Conservation (phyloP, 1,140 invertebrate species). For the Lasioglossum baleicum region DNA sequence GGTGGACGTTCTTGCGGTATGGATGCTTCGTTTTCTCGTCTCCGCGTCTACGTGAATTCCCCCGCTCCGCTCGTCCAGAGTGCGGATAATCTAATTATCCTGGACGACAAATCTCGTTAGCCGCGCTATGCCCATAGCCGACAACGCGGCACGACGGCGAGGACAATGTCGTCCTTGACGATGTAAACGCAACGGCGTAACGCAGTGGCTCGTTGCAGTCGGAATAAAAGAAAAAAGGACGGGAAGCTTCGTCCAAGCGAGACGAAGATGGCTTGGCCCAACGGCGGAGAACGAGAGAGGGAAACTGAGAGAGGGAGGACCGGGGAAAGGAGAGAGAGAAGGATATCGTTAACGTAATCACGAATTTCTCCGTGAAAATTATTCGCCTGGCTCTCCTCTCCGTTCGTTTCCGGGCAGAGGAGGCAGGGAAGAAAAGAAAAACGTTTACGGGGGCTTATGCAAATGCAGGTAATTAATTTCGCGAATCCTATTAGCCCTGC, state of each 20-base stretch:
- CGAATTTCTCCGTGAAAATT: conserved; percentile 64
- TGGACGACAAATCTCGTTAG: conserved; percentile 72
- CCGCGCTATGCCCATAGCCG: conserved; percentile 55
- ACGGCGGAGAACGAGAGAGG: too few species aligned
- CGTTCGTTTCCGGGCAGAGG: conserved; percentile 18
- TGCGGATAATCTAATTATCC: conserved; percentile 71
- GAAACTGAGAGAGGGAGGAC: background rate
- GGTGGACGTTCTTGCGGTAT: conserved; percentile 42
- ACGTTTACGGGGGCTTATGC: conserved; percentile 71
- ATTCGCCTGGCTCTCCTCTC: conserved; percentile 43
- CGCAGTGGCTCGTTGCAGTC: conserved; percentile 41
- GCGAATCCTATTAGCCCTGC: conserved; percentile 70
- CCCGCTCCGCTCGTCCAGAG: conserved; percentile 52
- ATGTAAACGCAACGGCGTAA: conserved; percentile 63
- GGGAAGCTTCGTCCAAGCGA: background rate
- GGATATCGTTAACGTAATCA: conserved; percentile 67
- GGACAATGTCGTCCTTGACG: conserved; percentile 58
- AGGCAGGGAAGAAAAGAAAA: conserved; percentile 60
- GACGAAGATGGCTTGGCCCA: background rate
- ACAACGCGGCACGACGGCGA: conserved; percentile 46
- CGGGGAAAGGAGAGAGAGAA: conserved; percentile 2
- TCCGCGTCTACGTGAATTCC: conserved; percentile 47
- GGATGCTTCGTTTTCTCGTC: conserved; percentile 48
- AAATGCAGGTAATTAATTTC: conserved; percentile 75
- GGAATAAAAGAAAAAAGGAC: conserved; percentile 35